These are phyloP conservation scores for Ceyx erithaca DNA, from an alignment of 2,797 vertebrate species.

Conservation along the genomic window DNA sequence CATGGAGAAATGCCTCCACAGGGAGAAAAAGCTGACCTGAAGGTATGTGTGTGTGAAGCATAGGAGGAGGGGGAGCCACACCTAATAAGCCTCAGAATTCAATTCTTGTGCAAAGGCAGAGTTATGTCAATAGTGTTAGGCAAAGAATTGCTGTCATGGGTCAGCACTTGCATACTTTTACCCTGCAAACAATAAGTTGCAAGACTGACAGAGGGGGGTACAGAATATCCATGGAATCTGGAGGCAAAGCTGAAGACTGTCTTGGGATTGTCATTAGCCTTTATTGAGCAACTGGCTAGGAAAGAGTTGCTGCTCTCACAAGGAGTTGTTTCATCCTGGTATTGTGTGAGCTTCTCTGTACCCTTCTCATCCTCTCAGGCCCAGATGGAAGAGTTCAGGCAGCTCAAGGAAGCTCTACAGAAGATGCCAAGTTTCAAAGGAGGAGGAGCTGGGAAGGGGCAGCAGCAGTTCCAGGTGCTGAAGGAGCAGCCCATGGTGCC, in stretches of 20 bases:
- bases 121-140: background rate
- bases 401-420: constrained; percentile 76
- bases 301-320: background rate
- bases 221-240: background rate
- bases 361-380: constrained; percentile 31
- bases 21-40: background rate
- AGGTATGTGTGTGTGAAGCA: background rate
- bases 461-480: background rate
- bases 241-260: background rate
- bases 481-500: background rate
- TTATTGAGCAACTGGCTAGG: background rate
- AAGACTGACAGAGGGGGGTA: background rate
- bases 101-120: background rate
- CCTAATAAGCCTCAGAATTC: background rate
- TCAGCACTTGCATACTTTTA: background rate
- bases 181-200: background rate
- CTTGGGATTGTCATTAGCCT: background rate
- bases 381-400: constrained; percentile 78
- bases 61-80: background rate
- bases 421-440: constrained; percentile 79
- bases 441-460: constrained; percentile 9
- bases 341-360: background rate
- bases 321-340: background rate
- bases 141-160: rapidly evolving
- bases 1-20: background rate